Conservation (phyloP, 2,888 invertebrate species). For the Stenotaenia linearis region DNA sequence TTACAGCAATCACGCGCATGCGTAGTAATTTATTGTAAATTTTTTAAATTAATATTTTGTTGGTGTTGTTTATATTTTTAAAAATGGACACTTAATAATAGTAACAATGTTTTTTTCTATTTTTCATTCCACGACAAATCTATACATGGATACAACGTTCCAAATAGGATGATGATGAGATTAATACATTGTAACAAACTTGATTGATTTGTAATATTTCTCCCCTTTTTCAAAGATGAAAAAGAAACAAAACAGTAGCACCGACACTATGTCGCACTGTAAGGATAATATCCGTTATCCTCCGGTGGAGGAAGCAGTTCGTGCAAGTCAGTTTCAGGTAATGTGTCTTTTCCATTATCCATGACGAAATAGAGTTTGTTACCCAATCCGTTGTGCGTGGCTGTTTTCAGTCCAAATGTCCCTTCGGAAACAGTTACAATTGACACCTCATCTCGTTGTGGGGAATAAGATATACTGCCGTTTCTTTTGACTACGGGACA, state of each 20-base stretch:
- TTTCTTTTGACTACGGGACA: constrained; percentile 33
- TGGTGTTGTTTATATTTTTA: too few species aligned
- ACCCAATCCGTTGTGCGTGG: constrained; percentile 38
- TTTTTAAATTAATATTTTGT: too few species aligned
- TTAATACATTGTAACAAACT: constrained; percentile 17
- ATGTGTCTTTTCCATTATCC: constrained; percentile 37
- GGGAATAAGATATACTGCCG: constrained; percentile 40
- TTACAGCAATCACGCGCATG: too few species aligned
- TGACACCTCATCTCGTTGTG: constrained; percentile 41
- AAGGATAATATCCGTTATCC: not conserved
- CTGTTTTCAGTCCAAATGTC: constrained; percentile 37
- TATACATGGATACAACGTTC: constrained; percentile 21
- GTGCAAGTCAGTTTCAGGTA: constrained; percentile 37
- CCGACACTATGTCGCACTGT: constrained; percentile 6
- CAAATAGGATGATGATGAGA: constrained; percentile 26
- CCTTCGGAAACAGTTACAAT: constrained; percentile 40
- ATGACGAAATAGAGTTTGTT: constrained; percentile 40
- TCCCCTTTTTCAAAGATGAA: not conserved
- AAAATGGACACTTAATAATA: not conserved
- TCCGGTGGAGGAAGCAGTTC: constrained; percentile 36
- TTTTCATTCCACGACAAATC: constrained; percentile 20
- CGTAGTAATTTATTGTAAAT: too few species aligned
- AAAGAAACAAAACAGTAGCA: not conserved
- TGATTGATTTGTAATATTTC: not conserved
- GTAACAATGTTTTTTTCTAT: constrained; percentile 6